Percentiles rank a stretch among this genome's conserved stretches.
phyloP scores from a whole-genome alignment of 2,888 invertebrate genomes.

The Harmothoe impar region DNA sequence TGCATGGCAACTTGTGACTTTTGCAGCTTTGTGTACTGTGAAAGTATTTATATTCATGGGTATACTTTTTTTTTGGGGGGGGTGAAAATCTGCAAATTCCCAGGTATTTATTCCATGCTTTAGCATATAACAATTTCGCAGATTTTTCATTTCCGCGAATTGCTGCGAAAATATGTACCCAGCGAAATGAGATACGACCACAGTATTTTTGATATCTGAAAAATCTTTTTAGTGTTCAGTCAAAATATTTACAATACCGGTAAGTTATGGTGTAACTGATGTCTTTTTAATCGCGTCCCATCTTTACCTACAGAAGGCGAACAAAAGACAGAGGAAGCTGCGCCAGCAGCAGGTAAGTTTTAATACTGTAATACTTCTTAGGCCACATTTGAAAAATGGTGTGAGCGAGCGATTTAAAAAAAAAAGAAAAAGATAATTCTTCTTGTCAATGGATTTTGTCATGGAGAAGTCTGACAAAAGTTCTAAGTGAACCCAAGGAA shows the following conservation, averaged over 20 bases:
- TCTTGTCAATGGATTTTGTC: too few relatives aligned
- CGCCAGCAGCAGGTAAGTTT: not conserved
- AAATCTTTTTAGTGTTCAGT: too few relatives aligned
- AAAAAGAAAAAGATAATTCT: too few relatives aligned
- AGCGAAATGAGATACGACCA: too few relatives aligned
- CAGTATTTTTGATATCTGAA: too few relatives aligned
- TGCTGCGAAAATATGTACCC: not conserved
- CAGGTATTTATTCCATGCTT: too few relatives aligned
- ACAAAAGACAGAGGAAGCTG: not conserved
- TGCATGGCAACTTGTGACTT: not conserved
- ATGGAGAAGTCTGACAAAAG: not conserved
- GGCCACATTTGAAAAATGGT: not conserved
- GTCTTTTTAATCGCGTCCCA: not conserved
- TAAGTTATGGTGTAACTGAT: too few relatives aligned
- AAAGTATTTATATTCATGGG: not conserved
- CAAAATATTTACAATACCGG: too few relatives aligned
- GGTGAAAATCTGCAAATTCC: not conserved
- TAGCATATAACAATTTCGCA: too few relatives aligned
- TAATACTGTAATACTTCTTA: not conserved
- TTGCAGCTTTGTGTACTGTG: not conserved
- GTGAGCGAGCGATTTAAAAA: too few relatives aligned
- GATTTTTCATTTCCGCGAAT: not conserved
- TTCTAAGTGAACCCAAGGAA: not conserved
- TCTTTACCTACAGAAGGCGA: not conserved
- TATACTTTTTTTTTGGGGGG: too few relatives aligned